Evolutionary conservation across 2,797 vertebrate species (phyloP).

Genomic region (Peromyscus attwateri): DNA sequence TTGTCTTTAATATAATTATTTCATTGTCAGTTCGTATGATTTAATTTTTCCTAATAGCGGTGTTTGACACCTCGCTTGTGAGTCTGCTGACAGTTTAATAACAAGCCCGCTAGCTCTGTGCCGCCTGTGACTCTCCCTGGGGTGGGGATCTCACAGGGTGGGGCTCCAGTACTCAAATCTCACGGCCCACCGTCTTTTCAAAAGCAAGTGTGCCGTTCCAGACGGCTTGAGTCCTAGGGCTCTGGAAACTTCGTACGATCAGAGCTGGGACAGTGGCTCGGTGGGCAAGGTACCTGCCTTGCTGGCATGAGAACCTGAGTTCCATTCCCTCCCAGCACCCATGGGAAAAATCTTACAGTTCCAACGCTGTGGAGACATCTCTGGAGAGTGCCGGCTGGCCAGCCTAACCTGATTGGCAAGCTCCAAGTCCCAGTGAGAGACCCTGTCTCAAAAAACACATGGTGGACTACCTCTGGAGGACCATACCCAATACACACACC

Average conservation of each 20-base stretch:
- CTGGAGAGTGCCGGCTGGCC: background rate
- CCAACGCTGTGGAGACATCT: background rate
- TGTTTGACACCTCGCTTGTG: background rate
- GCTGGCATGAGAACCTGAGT: background rate
- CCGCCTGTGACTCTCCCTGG: background rate
- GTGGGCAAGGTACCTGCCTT: no score
- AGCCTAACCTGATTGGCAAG: background rate
- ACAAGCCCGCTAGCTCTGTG: fast-evolving
- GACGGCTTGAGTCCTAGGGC: background rate
- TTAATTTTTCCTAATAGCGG: background rate
- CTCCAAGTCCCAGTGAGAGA: background rate
- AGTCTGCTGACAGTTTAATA: background rate
- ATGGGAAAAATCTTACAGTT: background rate
- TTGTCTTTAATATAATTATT: background rate
- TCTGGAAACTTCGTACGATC: background rate
- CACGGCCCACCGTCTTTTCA: background rate
- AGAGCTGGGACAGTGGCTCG: background rate
- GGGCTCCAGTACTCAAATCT: background rate
- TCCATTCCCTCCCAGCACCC: background rate
- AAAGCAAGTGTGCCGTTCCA: background rate
- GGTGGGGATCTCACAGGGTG: fast-evolving
- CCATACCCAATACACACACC: background rate
- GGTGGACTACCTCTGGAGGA: background rate
- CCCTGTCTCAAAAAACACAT: background rate
- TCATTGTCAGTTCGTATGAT: background rate